Percentiles rank a stretch among this genome's conserved stretches.
These are phyloP conservation scores for Seriola aureovittata DNA, from an alignment of 2,113 vertebrate genomes.

Conservation along the genomic window DNA sequence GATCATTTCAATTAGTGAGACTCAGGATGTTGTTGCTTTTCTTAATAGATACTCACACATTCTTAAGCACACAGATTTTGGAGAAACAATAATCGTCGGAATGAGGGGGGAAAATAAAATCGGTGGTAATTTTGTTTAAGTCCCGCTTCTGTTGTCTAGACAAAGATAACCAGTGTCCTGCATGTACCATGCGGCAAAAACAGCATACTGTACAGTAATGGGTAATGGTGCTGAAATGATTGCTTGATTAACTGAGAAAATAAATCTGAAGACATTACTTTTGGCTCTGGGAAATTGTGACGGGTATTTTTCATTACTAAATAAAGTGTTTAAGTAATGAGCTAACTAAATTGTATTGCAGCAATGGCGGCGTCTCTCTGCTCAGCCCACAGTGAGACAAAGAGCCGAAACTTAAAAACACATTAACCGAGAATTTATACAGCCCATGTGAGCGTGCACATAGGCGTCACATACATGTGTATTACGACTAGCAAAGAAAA, in stretches of 20 bases:
- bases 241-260: too few relatives aligned
- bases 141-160: neutral
- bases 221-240: too few relatives aligned
- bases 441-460: neutral
- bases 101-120: neutral
- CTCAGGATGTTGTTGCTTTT: conserved; percentile 21
- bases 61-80: neutral
- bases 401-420: conserved; percentile 9
- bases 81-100: conserved; percentile 22
- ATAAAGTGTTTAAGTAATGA: neutral
- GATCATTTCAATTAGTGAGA: conserved; percentile 54
- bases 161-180: neutral
- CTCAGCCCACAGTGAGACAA: neutral
- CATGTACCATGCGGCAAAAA: too few relatives aligned
- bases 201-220: too few relatives aligned
- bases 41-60: conserved; percentile 10
- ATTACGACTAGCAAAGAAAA: neutral
- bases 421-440: conserved; percentile 24
- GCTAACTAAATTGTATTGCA: neutral
- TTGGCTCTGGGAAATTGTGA: too few relatives aligned
- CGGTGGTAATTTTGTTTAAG: conserved; percentile 19
- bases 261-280: too few relatives aligned
- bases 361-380: neutral
- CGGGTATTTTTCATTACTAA: neutral
- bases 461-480: neutral